These are phyloP conservation scores for Babyrousa celebensis DNA, from an alignment of 2,797 vertebrate genomes.

Conservation along the genomic window DNA sequence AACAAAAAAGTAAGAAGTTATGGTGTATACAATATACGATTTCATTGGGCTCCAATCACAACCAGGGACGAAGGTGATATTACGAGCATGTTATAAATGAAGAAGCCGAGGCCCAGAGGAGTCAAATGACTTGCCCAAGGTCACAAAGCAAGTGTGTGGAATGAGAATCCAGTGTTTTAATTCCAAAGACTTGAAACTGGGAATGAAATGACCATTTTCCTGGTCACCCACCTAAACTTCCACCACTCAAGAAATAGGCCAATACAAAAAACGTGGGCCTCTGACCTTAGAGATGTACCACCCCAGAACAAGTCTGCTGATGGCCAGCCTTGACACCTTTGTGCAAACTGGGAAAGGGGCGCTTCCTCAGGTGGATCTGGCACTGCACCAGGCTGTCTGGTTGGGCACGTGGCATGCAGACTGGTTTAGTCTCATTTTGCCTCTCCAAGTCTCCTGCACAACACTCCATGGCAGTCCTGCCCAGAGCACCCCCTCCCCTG, in stretches of 20 bases:
- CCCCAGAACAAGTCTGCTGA: not conserved
- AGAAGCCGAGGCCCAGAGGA: not conserved
- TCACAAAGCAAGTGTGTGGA: not conserved
- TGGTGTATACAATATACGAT: fast-evolving
- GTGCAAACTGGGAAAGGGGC: not conserved
- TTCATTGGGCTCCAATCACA: not conserved
- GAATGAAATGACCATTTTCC: not conserved
- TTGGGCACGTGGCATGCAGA: fast-evolving
- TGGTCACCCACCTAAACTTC: not conserved
- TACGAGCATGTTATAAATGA: not conserved
- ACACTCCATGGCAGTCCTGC: not conserved
- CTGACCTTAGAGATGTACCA: not conserved
- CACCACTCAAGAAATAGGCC: not conserved
- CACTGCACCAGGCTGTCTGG: too few relatives aligned
- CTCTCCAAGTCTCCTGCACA: not conserved
- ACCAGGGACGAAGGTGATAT: not conserved
- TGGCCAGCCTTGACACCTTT: not conserved
- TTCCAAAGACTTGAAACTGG: not conserved
- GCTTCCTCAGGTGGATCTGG: not conserved
- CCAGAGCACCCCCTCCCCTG: not conserved
- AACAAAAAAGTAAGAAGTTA: not conserved
- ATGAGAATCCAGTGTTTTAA: constrained; percentile 29
- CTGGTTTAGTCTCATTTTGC: not conserved
- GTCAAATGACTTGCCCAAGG: not conserved
- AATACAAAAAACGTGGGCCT: not conserved